A percentile compares a stretch with the other conserved stretches of the same genome.
These are phyloP conservation scores for Vulpes vulpes DNA, from an alignment of 2,113 vertebrate genomes.

Conservation along the genomic window DNA sequence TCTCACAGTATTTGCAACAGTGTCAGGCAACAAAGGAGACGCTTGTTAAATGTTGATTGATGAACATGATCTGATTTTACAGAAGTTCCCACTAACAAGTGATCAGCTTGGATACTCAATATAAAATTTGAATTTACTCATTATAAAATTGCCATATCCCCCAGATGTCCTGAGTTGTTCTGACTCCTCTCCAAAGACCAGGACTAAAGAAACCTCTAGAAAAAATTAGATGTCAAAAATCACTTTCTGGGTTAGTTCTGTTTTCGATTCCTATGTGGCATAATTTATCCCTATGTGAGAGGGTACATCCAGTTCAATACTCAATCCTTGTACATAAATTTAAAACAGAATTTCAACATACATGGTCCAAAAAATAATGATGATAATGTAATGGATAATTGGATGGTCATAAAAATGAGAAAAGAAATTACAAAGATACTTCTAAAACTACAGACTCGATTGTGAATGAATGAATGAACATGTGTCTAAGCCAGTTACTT, in stretches of 20 bases:
- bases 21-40: background rate
- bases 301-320: background rate
- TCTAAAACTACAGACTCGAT: background rate
- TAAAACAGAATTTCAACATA: background rate
- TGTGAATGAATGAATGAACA: background rate
- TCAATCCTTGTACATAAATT: background rate
- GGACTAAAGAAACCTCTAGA: background rate
- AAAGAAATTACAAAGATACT: background rate
- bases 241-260: constrained; percentile 28
- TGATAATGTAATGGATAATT: background rate
- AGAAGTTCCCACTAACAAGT: background rate
- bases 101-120: background rate
- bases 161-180: background rate
- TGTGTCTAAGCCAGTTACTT: background rate
- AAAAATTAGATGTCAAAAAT: constrained; percentile 54
- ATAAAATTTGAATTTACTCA: background rate
- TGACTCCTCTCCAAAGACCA: constrained; percentile 20
- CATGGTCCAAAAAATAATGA: background rate
- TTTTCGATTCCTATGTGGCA: constrained; percentile 39
- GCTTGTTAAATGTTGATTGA: background rate
- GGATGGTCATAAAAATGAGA: background rate
- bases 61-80: background rate
- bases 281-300: constrained; percentile 28
- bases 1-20: background rate
- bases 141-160: background rate